phyloP scores from a whole-genome alignment of 2,888 invertebrate species.

The Heteromyza rotundicornis region DNA sequence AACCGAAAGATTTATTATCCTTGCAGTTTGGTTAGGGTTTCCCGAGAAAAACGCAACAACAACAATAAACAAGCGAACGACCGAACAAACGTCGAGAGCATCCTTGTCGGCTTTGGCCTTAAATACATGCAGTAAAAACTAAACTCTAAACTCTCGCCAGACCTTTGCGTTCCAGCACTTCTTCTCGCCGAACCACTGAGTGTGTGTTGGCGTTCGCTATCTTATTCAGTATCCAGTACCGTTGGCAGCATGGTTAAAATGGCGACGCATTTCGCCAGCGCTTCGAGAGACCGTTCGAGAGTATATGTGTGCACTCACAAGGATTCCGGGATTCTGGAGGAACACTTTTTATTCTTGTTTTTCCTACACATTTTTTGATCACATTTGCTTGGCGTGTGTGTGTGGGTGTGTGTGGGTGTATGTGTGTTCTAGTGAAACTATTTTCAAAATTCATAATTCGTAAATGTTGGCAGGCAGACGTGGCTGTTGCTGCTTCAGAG shows the following conservation, averaged over 20 bases:
- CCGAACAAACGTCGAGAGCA: not conserved
- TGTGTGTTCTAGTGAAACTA: not conserved
- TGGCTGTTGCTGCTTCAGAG: constrained; percentile 3
- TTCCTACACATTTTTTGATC: too few species aligned
- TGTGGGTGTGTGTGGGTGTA: too few species aligned
- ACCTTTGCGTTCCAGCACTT: too few species aligned
- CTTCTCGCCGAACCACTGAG: too few species aligned
- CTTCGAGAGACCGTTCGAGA: not conserved
- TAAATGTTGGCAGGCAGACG: not conserved
- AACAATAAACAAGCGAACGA: constrained; percentile 13
- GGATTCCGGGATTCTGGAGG: constrained; percentile 6
- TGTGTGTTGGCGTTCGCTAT: too few species aligned
- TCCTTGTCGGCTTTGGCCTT: constrained; percentile 18
- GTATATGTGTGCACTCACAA: not conserved
- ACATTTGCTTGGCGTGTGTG: too few species aligned
- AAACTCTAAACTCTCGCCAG: too few species aligned
- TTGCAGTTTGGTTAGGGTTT: constrained; percentile 25
- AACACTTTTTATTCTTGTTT: not conserved
- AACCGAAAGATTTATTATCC: constrained; percentile 29
- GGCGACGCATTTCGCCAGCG: constrained; percentile 6
- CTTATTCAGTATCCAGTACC: not conserved
- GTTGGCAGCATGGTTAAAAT: not conserved
- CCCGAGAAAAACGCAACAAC: constrained; percentile 25
- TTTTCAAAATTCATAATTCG: constrained; percentile 1
- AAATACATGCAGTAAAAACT: not conserved